Conservation (phyloP, 2,113 vertebrate species). For the Echinops telfairi region DNA sequence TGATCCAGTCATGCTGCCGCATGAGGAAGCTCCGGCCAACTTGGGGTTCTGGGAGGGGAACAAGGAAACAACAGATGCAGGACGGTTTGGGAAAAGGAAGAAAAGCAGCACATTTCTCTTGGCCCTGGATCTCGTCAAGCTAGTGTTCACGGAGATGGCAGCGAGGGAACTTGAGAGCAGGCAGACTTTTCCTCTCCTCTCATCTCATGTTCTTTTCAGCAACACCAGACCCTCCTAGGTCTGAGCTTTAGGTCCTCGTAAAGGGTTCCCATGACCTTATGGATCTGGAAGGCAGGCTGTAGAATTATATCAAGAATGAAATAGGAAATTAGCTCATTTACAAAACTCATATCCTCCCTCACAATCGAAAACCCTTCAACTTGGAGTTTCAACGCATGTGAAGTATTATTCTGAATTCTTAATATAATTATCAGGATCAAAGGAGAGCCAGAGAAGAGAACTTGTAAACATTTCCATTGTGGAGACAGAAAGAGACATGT, state of each 20-base stretch:
- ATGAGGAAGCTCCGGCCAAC: background rate
- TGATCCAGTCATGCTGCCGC: background rate
- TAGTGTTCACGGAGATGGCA: background rate
- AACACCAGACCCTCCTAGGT: background rate
- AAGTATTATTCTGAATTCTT: background rate
- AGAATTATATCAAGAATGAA: background rate
- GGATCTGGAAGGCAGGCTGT: background rate
- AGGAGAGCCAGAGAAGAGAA: background rate
- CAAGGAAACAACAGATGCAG: background rate
- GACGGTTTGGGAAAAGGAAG: background rate
- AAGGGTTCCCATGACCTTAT: background rate
- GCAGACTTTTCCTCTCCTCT: background rate
- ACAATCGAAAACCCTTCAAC: background rate
- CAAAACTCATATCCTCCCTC: background rate
- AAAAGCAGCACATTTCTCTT: background rate
- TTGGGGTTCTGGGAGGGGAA: background rate
- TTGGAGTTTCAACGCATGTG: background rate
- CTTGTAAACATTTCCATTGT: background rate
- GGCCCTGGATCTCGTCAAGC: no score
- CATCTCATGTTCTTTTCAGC: rapidly evolving
- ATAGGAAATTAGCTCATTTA: background rate
- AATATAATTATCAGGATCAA: background rate
- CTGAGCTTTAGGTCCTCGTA: background rate
- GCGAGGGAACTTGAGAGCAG: background rate
- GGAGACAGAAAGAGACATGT: background rate